A percentile compares a stretch with the other conserved stretches of the same genome.
These are phyloP conservation scores for Ptilodon capucinus DNA, from an alignment of 2,888 invertebrate genomes.

Conservation along the genomic window DNA sequence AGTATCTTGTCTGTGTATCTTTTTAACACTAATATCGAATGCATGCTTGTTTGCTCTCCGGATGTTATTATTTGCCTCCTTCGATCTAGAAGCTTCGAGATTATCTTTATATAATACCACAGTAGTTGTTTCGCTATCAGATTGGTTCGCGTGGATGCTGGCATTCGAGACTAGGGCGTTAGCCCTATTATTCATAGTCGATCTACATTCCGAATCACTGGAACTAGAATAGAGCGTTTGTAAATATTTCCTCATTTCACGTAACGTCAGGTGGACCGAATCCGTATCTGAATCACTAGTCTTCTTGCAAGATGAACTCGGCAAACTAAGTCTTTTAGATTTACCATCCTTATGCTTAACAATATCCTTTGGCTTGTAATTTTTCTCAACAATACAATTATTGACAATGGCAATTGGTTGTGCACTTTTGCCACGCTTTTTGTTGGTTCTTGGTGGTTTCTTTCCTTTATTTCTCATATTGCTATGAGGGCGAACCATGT, in stretches of 20 bases:
- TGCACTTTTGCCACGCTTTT: slow-evolving; percentile 66
- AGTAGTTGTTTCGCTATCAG: slow-evolving; percentile 56
- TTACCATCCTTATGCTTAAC: slow-evolving; percentile 63
- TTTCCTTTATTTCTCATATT: slow-evolving; percentile 66
- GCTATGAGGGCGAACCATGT: slow-evolving; percentile 85
- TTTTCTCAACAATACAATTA: slow-evolving; percentile 47
- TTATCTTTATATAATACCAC: slow-evolving; percentile 61
- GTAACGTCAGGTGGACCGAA: slow-evolving; percentile 90
- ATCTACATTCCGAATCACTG: slow-evolving; percentile 84
- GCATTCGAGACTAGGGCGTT: slow-evolving; percentile 72
- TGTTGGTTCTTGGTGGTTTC: slow-evolving; percentile 59
- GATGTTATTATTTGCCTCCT: slow-evolving; percentile 74
- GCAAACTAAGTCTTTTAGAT: slow-evolving; percentile 87
- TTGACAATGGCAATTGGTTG: slow-evolving; percentile 48
- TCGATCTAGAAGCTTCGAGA: slow-evolving; percentile 52
- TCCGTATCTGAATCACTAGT: slow-evolving; percentile 84
- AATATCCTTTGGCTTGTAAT: slow-evolving; percentile 52
- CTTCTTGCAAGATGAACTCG: slow-evolving; percentile 84
- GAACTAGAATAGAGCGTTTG: slow-evolving; percentile 91
- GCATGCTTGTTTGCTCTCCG: slow-evolving; percentile 79
- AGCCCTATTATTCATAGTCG: slow-evolving; percentile 74
- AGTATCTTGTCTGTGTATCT: slow-evolving; percentile 80
- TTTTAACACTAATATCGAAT: slow-evolving; percentile 84
- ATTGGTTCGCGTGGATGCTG: slow-evolving; percentile 56
- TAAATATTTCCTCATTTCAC: slow-evolving; percentile 92